These are phyloP conservation scores for Malachius bipustulatus DNA, from an alignment of 2,888 invertebrate species.

Conservation along the genomic window DNA sequence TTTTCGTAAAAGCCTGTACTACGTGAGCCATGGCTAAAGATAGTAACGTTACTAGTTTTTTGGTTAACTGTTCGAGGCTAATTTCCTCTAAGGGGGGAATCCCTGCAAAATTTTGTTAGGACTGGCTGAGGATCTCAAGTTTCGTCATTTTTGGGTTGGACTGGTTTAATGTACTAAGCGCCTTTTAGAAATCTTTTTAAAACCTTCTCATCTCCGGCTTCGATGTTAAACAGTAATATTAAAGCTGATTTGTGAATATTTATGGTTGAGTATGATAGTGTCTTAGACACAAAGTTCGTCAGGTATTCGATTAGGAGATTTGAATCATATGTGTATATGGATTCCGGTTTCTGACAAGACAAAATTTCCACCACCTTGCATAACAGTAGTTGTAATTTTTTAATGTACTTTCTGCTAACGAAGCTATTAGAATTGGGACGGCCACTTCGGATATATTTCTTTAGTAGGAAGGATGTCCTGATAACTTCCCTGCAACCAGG, in stretches of 20 bases:
- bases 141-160: conserved; percentile 3
- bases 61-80: no score
- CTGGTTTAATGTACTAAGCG: conserved; percentile 9
- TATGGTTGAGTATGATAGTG: no score
- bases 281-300: no score
- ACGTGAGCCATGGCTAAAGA: conserved; percentile 2
- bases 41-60: conserved; percentile 6
- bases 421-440: conserved; percentile 11
- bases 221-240: conserved; percentile 7
- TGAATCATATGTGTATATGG: no score
- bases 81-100: no score
- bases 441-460: conserved; percentile 8
- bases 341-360: conserved; percentile 3
- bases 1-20: conserved; percentile 5
- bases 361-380: conserved; percentile 13
- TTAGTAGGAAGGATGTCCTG: conserved; percentile 2
- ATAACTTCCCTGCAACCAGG: conserved; percentile 10
- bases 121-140: conserved; percentile 8
- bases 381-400: conserved; percentile 8
- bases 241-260: conserved; percentile 13
- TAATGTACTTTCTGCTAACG: conserved; percentile 10
- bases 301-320: no score
- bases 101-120: conserved; percentile 2
- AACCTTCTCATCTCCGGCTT: conserved; percentile 9
- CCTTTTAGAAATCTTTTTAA: conserved; percentile 14